These are phyloP conservation scores for Agrypnia vestita DNA, from an alignment of 1,140 invertebrate species.

Conservation along the genomic window DNA sequence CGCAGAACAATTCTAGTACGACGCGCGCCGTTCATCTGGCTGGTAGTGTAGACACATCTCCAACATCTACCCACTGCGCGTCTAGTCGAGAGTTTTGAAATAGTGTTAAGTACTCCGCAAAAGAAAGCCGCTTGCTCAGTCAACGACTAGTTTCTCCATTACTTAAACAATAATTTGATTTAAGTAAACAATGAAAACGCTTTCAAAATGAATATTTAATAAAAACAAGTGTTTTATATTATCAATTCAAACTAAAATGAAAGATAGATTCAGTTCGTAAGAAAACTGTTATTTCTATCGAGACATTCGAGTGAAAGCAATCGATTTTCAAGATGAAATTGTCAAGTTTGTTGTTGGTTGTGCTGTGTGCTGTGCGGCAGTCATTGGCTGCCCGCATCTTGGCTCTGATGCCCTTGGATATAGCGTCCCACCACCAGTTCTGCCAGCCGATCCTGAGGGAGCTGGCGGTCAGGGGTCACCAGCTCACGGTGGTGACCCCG, in stretches of 20 bases:
- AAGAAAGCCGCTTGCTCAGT: too few relatives aligned
- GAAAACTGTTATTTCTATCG: slow-evolving; percentile 10
- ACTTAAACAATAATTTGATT: too few relatives aligned
- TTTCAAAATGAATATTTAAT: background rate
- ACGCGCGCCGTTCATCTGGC: background rate
- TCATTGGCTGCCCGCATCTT: slow-evolving; percentile 45
- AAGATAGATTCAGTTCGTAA: background rate
- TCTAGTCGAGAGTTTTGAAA: too few relatives aligned
- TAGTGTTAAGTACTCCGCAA: too few relatives aligned
- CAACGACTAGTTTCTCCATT: too few relatives aligned
- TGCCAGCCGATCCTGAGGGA: slow-evolving; percentile 51
- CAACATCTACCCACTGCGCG: background rate
- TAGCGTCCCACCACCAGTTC: slow-evolving; percentile 51
- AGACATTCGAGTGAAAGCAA: background rate
- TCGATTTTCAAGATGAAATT: slow-evolving; percentile 17
- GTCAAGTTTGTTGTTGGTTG: slow-evolving; percentile 21
- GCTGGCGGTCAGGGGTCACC: slow-evolving; percentile 50
- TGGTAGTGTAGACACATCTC: background rate
- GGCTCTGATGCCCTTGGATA: slow-evolving; percentile 54
- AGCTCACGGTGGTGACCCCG: slow-evolving; percentile 52
- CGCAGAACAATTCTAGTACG: background rate
- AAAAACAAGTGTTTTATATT: background rate
- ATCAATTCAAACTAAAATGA: background rate
- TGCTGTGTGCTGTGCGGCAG: slow-evolving; percentile 3
- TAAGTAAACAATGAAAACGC: too few relatives aligned